Conservation (phyloP, 2,888 invertebrate species). For the Plagodis pulveraria region DNA sequence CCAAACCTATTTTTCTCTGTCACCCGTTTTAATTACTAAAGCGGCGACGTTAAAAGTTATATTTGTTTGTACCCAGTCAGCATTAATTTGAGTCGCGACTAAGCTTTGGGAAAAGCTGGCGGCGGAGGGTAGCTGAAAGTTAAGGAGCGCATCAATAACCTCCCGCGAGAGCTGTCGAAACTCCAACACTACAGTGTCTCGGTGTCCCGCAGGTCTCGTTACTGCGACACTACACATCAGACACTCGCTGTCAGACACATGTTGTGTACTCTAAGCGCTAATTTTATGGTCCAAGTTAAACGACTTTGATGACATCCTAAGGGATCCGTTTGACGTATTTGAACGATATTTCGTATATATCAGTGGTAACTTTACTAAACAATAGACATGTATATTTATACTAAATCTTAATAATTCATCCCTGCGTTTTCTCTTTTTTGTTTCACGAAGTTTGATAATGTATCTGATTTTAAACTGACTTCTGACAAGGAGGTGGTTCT, state of each 20-base stretch:
- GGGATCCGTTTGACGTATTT: background rate
- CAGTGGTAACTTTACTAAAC: too few relatives aligned
- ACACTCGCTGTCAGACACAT: slow-evolving; percentile 9
- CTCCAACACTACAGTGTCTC: slow-evolving; percentile 1
- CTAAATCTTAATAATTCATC: too few relatives aligned
- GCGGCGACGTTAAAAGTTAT: slow-evolving; percentile 18
- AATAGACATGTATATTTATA: too few relatives aligned
- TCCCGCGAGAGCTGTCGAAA: slow-evolving; percentile 14
- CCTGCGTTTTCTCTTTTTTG: too few relatives aligned
- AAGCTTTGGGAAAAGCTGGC: background rate
- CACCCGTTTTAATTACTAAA: slow-evolving; percentile 18
- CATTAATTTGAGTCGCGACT: slow-evolving; percentile 7
- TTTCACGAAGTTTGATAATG: too few relatives aligned
- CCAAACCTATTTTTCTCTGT: slow-evolving; percentile 15
- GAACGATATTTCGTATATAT: too few relatives aligned
- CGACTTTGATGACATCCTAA: background rate
- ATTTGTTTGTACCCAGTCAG: slow-evolving; percentile 13
- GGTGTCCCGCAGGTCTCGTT: slow-evolving; percentile 15
- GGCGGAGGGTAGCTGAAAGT: background rate
- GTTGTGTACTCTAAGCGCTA: background rate
- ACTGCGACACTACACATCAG: slow-evolving; percentile 7
- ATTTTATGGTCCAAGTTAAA: background rate
- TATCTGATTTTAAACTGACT: too few relatives aligned
- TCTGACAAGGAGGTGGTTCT: too few relatives aligned
- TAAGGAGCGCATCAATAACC: slow-evolving; percentile 20